Evolutionary conservation across 2,888 invertebrate genomes (phyloP).

Genomic region (Aethes cnicana): DNA sequence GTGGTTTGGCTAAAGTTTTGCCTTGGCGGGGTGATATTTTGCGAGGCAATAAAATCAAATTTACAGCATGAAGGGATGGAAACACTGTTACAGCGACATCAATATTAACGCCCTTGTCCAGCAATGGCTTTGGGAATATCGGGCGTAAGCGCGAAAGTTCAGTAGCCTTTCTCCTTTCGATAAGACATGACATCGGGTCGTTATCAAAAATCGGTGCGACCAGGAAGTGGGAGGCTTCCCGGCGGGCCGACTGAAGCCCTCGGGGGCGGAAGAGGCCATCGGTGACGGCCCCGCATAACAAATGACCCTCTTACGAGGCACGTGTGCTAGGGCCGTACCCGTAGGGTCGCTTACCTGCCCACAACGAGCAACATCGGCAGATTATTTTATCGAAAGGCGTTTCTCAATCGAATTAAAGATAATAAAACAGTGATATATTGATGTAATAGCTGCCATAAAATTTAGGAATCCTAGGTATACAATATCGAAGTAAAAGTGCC

Average conservation of each 20-base stretch:
- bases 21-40: too few relatives aligned
- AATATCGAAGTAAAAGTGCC: too few relatives aligned
- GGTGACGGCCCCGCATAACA: constrained; percentile 72
- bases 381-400: too few relatives aligned
- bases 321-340: constrained; percentile 54
- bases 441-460: too few relatives aligned
- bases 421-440: too few relatives aligned
- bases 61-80: too few relatives aligned
- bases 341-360: constrained; percentile 56
- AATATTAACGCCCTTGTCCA: too few relatives aligned
- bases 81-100: too few relatives aligned
- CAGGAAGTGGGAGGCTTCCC: constrained; percentile 76
- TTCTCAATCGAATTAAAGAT: too few relatives aligned
- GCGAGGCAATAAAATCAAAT: too few relatives aligned
- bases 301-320: constrained; percentile 74
- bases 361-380: constrained; percentile 11
- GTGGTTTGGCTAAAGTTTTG: too few relatives aligned
- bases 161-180: constrained; percentile 46
- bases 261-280: constrained; percentile 62
- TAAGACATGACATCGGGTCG: constrained; percentile 56
- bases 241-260: constrained; percentile 68
- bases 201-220: constrained; percentile 71
- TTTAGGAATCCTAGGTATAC: too few relatives aligned
- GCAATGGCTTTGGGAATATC: constrained; percentile 1
- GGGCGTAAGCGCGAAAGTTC: constrained; percentile 33